phyloP scores from a whole-genome alignment of 2,797 vertebrate species.

The Gambelia wislizenii region DNA sequence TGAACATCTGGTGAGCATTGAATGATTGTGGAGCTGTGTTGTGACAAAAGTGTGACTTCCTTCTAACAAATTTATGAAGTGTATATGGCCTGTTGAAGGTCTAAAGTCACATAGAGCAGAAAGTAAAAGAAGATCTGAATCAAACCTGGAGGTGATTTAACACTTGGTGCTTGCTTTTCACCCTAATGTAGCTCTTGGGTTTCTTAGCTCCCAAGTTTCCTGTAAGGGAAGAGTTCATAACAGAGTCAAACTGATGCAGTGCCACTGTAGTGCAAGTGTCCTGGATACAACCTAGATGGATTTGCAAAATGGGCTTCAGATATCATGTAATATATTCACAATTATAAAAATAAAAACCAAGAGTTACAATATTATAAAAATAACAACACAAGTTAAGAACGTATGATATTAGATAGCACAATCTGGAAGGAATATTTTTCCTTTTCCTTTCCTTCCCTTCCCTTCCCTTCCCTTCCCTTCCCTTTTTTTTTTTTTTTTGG shows the following conservation, averaged over 20 bases:
- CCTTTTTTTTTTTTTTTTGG: background rate
- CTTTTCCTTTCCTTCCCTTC: background rate
- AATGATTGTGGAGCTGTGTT: background rate
- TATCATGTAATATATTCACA: background rate
- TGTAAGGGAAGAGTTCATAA: background rate
- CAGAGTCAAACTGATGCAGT: background rate
- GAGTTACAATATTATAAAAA: background rate
- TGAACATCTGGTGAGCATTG: background rate
- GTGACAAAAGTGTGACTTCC: too few species aligned
- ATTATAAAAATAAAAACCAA: background rate
- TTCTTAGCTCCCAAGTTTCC: background rate
- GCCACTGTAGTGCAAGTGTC: too few species aligned
- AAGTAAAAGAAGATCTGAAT: background rate
- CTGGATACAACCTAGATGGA: background rate
- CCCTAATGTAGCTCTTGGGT: background rate
- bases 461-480: background rate
- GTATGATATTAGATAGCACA: background rate
- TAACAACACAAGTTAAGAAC: background rate
- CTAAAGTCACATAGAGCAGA: background rate
- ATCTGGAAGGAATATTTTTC: background rate
- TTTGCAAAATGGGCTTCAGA: background rate
- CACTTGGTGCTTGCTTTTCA: background rate
- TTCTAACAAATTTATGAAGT: background rate
- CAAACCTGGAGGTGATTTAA: background rate
- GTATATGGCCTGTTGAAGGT: background rate